Evolutionary conservation across 2,113 vertebrate species (phyloP).

Genomic region (Crotalus viridis): DNA sequence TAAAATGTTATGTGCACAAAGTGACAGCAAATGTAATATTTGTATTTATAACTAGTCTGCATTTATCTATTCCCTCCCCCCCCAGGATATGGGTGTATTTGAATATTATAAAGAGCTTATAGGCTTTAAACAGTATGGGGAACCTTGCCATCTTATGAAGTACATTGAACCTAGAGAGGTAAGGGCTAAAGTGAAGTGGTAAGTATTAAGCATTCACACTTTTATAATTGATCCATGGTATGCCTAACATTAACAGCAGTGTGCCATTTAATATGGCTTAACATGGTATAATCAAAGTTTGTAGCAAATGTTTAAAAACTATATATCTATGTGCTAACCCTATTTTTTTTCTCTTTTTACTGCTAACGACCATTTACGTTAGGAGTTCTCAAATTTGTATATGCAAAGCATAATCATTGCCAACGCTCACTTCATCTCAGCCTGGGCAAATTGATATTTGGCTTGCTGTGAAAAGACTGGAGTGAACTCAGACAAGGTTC

Average conservation of each 20-base stretch:
- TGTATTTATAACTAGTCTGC: not conserved
- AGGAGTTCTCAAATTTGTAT: not conserved
- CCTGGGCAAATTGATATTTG: not conserved
- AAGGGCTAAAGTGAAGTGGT: slow-evolving; percentile 29
- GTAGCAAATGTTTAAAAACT: not conserved
- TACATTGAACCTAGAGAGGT: slow-evolving; percentile 73
- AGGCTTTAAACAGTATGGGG: slow-evolving; percentile 59
- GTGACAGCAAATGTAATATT: not conserved
- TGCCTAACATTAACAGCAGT: not conserved
- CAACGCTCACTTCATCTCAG: not conserved
- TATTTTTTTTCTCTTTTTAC: not conserved
- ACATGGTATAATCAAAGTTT: not conserved
- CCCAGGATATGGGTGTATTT: slow-evolving; percentile 64
- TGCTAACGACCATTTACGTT: slow-evolving; percentile 11
- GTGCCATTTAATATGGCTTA: not conserved
- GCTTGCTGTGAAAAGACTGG: not conserved
- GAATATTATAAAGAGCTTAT: slow-evolving; percentile 64
- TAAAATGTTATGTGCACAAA: not conserved
- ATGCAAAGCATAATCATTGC: not conserved
- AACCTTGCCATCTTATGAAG: slow-evolving; percentile 66
- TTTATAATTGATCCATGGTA: not conserved
- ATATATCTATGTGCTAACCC: not conserved
- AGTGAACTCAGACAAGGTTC: not conserved
- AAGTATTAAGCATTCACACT: not conserved
- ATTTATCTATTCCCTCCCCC: slow-evolving; percentile 19